Percentiles rank a stretch among this genome's conserved stretches.
phyloP scores from a whole-genome alignment of 2,113 vertebrate genomes.

The Cichladusa arquata region DNA sequence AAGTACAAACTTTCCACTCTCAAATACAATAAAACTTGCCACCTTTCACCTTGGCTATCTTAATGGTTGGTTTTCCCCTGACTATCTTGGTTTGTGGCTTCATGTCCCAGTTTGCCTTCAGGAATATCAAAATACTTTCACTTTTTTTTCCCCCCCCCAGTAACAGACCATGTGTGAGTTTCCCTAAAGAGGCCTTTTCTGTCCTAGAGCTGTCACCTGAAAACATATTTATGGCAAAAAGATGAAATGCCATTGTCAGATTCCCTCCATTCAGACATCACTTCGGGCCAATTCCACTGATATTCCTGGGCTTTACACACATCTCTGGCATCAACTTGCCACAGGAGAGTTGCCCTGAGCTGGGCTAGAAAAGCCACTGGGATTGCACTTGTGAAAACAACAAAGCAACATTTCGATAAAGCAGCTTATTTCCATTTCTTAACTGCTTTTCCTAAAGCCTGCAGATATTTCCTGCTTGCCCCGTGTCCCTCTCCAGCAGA shows the following conservation, averaged over 20 bases:
- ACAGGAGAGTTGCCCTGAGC: rapidly evolving
- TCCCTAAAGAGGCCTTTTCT: background rate
- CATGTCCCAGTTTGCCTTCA: background rate
- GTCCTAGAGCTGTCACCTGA: background rate
- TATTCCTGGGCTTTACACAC: background rate
- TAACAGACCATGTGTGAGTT: background rate
- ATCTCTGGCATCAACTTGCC: background rate
- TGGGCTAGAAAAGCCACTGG: background rate
- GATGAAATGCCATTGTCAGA: background rate
- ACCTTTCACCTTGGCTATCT: background rate
- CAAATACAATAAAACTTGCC: background rate
- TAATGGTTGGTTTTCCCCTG: background rate
- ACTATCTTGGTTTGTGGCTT: background rate
- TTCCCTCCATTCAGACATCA: background rate
- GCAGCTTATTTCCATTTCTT: constrained; percentile 1
- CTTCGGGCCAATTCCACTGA: background rate
- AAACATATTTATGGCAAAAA: background rate
- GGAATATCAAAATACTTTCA: background rate
- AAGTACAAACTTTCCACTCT: background rate
- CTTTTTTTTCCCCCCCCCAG: background rate
- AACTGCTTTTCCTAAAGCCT: background rate
- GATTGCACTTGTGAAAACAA: background rate
- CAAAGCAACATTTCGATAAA: background rate
- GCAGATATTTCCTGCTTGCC: constrained; percentile 13
- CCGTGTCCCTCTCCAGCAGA: background rate